Conservation (phyloP, 2,797 vertebrate species). For the Sparidentex hasta region DNA sequence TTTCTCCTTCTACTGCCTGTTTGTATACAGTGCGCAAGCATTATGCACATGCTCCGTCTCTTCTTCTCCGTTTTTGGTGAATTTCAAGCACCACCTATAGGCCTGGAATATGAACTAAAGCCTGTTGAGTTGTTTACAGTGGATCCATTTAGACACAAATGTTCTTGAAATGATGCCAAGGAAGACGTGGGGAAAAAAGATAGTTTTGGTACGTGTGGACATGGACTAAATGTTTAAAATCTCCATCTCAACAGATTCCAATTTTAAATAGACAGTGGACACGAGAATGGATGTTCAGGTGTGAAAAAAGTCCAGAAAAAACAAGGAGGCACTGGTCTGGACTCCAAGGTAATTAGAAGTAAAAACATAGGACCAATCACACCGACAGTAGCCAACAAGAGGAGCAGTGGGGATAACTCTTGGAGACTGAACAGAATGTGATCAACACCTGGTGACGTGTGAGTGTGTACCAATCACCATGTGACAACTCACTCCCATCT, state of each 20-base stretch:
- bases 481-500: background rate
- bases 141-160: no score
- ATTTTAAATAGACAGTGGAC: constrained; percentile 5
- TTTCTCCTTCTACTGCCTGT: no score
- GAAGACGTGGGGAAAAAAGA: no score
- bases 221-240: background rate
- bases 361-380: background rate
- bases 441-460: constrained; percentile 2
- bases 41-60: no score
- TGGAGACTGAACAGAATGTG: background rate
- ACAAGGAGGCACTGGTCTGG: background rate
- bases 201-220: no score
- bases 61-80: no score
- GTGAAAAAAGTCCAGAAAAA: background rate
- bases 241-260: background rate
- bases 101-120: no score
- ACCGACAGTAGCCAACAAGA: background rate
- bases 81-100: no score
- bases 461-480: background rate
- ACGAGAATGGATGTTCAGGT: constrained; percentile 10
- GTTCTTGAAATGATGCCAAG: no score
- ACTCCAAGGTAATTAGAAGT: constrained; percentile 18
- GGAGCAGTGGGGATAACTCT: background rate
- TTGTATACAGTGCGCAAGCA: no score
- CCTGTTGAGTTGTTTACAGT: no score